Conservation (phyloP, 2,113 vertebrate genomes). For the Prinia subflava region DNA sequence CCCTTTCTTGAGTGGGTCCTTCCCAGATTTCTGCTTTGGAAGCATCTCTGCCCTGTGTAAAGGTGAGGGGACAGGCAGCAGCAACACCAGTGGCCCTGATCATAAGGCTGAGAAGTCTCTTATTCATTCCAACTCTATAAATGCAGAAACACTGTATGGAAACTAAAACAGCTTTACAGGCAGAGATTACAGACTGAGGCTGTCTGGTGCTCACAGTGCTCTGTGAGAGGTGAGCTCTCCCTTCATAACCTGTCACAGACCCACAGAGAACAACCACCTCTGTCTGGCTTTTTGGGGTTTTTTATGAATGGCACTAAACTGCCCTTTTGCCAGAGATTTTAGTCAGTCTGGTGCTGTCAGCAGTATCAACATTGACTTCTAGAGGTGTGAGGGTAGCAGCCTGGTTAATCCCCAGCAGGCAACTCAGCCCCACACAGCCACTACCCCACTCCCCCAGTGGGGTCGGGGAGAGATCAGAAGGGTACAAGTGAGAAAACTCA, state of each 20-base stretch:
- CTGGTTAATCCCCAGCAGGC: neutral
- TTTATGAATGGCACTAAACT: neutral
- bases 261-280: neutral
- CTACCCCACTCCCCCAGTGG: accelerated
- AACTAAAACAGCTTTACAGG: neutral
- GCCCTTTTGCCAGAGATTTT: neutral
- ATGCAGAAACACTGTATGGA: neutral
- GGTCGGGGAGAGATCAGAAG: neutral
- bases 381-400: neutral
- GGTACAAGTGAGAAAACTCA: neutral
- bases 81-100: neutral
- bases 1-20: neutral
- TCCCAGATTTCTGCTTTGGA: neutral
- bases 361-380: neutral
- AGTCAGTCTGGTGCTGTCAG: neutral
- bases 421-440: neutral
- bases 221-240: neutral
- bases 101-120: neutral
- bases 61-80: neutral
- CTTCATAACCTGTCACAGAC: neutral
- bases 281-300: neutral
- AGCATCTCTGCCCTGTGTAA: neutral
- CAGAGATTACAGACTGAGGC: neutral
- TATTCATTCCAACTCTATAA: neutral
- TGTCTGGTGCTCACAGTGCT: neutral